Percentiles rank a stretch among this genome's conserved stretches.
Evolutionary conservation across 2,797 vertebrate species (phyloP).

Genomic region (Phaenicophaeus curvirostris): DNA sequence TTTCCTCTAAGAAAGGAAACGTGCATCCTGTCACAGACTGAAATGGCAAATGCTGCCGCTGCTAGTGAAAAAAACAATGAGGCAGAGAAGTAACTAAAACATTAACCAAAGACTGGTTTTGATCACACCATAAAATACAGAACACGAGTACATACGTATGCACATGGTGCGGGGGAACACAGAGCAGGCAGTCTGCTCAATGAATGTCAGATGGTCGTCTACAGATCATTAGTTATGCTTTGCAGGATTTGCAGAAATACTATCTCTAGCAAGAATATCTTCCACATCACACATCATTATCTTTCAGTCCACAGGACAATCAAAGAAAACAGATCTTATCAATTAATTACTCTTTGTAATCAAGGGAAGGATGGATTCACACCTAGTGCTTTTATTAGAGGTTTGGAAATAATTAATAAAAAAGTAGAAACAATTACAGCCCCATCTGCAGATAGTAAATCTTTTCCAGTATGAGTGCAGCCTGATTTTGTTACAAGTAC

Average conservation of each 20-base stretch:
- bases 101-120: background rate
- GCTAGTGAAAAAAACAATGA: background rate
- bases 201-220: background rate
- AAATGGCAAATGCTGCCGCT: background rate
- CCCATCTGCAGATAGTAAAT: background rate
- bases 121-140: background rate
- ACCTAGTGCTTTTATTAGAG: background rate
- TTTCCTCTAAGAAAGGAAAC: background rate
- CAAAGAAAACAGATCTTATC: background rate
- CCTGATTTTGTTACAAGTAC: background rate
- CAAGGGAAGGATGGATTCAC: background rate
- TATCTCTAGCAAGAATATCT: background rate
- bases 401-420: background rate
- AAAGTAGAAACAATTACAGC: background rate
- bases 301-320: background rate
- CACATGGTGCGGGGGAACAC: background rate
- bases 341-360: background rate
- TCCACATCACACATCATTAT: background rate
- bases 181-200: background rate
- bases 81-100: background rate
- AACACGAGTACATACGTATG: background rate
- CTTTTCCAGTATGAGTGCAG: background rate
- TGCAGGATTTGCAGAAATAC: slow-evolving; percentile 18
- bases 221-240: background rate
- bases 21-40: background rate